Evolutionary conservation across 1,140 invertebrate genomes (phyloP), one percentile per base, ranked within the genome.

Genomic region (Drosophila simulans): DNA sequence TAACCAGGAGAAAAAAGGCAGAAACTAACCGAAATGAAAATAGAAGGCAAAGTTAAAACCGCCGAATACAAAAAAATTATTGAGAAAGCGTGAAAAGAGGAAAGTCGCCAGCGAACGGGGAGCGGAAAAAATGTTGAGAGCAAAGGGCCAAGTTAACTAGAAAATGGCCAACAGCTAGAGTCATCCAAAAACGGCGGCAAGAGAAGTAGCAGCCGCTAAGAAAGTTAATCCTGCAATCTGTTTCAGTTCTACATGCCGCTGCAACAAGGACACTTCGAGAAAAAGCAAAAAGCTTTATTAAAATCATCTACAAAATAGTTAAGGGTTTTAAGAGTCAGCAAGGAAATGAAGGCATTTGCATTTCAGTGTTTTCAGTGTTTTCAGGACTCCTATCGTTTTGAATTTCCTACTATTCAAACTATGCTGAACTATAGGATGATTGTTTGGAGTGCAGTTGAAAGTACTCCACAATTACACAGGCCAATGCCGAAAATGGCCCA

Each of bases 1-100:
- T n/a, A 76, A 45, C 53, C 68, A 59, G 27, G 52, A 51, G n/a
- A 25, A 56, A 63, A 35, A 34, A 15, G 4, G 2, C 11, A 64
- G 20, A 34, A 46, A 17, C 56, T 42, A 64, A 64, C 39, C 35
- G 25, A 42, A 74, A 71, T 54, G 40, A 74, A 80, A 80, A 60
- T 65, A 60, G 52, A 80, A 70, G 55, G 27, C 43, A 80, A 80
- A 76, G 55, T 71, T 75, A n/a, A 54, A 65, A 43, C 58, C 58
- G 46, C 45, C 68, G 37, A 52, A 75, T 55, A 73, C 35, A 62
- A 40, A 25, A 25, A 39, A 57, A 53, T 57, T 49, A 72, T 71
- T 80, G 56, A 40, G 56, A 80, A 65, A 64, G 37, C 55, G 45
- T 5, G 15, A 43, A 65, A 11, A 20, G 54, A 17, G 12, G 15